phyloP scores from a whole-genome alignment of 2,113 vertebrate genomes.

The Apodemus speciosus region DNA sequence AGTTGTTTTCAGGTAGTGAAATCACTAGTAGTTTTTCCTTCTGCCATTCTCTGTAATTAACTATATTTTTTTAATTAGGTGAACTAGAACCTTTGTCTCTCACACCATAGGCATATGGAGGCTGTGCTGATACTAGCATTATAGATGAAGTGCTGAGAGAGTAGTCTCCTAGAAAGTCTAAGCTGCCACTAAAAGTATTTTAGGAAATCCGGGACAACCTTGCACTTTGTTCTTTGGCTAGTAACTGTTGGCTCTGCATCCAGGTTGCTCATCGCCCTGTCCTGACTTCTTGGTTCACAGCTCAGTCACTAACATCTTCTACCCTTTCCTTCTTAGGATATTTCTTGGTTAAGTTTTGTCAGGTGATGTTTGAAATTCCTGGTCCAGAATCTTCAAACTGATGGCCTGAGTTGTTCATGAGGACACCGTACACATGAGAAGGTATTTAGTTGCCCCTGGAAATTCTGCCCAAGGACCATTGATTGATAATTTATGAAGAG shows the following conservation, averaged over 20 bases:
- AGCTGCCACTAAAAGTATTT: not conserved
- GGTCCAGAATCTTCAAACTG: not conserved
- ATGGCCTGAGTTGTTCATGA: not conserved
- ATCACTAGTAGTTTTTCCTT: not conserved
- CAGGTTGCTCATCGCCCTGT: not conserved
- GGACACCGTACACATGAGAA: not conserved
- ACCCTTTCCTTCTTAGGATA: not conserved
- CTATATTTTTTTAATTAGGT: not conserved
- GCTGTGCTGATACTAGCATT: not conserved
- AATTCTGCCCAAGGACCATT: not conserved
- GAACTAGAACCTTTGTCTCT: not conserved
- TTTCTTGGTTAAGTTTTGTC: not conserved
- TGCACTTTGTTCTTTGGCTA: rapidly evolving
- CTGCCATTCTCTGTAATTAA: not conserved
- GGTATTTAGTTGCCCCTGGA: not conserved
- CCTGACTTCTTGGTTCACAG: not conserved
- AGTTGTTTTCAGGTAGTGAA: not conserved
- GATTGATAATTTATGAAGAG: too few species aligned
- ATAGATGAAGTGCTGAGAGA: not conserved
- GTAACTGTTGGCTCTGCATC: not conserved
- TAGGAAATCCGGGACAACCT: not conserved
- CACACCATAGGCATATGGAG: not conserved
- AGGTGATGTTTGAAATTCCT: not conserved
- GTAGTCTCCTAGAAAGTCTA: not conserved
- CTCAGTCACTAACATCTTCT: not conserved